phyloP scores from a whole-genome alignment of 2,888 invertebrate genomes.

The Suillia variegata region DNA sequence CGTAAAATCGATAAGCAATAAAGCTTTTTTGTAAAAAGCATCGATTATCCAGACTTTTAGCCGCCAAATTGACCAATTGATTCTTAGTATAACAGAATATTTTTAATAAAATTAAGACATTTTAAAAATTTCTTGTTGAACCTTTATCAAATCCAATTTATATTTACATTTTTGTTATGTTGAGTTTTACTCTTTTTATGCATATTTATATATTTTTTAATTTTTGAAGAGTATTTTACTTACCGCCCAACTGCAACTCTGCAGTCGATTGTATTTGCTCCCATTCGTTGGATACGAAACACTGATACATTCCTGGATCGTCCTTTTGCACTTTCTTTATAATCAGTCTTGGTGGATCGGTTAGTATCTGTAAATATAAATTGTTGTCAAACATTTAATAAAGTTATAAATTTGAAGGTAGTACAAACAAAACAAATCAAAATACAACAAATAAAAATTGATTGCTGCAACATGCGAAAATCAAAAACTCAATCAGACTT shows the following conservation, averaged over 20 bases:
- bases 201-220: too few species aligned
- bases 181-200: too few species aligned
- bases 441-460: slow-evolving; percentile 50
- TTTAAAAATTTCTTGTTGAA: too few species aligned
- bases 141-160: too few species aligned
- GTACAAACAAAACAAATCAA: too few species aligned
- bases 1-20: too few species aligned
- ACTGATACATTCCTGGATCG: slow-evolving; percentile 92
- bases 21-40: too few species aligned
- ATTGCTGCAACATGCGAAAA: neutral
- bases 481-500: neutral
- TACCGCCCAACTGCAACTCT: slow-evolving; percentile 81
- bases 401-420: neutral
- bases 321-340: slow-evolving; percentile 75
- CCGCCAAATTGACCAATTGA: too few species aligned
- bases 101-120: too few species aligned
- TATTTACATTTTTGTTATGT: too few species aligned
- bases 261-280: slow-evolving; percentile 84
- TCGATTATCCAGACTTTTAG: too few species aligned
- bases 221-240: slow-evolving; percentile 48
- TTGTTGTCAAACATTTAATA: neutral
- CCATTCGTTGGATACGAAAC: slow-evolving; percentile 82
- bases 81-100: too few species aligned
- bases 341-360: slow-evolving; percentile 64
- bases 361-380: slow-evolving; percentile 48